Evolutionary conservation across 2,888 invertebrate species (phyloP).

Genomic region (Epirrhoe alternata): DNA sequence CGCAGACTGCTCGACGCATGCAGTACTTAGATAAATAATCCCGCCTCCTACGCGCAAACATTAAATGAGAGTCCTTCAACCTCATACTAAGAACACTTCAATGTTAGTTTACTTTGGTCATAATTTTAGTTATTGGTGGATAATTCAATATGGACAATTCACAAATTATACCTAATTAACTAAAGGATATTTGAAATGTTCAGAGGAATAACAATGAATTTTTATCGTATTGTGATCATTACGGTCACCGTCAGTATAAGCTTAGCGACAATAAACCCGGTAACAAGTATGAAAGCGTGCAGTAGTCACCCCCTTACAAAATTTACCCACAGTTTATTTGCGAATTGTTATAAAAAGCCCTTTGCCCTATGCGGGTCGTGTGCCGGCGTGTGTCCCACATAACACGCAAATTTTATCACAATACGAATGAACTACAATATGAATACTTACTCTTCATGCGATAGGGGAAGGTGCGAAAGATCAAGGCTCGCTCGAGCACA

Average conservation of each 20-base stretch:
- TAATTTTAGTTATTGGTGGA: too few relatives aligned
- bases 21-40: not conserved
- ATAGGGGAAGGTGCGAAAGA: conserved; percentile 75
- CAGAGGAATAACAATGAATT: too few relatives aligned
- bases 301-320: conserved; percentile 56
- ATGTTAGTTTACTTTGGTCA: too few relatives aligned
- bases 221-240: too few relatives aligned
- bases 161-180: too few relatives aligned
- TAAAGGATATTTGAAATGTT: too few relatives aligned
- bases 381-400: conserved; percentile 81
- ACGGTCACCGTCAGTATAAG: not conserved
- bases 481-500: conserved; percentile 59
- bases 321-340: conserved; percentile 59
- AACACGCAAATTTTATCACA: conserved; percentile 73
- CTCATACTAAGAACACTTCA: not conserved
- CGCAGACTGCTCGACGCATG: not conserved
- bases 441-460: conserved; percentile 48
- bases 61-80: too few relatives aligned
- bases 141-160: too few relatives aligned
- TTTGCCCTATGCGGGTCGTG: conserved; percentile 76
- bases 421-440: conserved; percentile 65
- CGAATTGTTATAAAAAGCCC: conserved; percentile 61
- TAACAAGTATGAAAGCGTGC: conserved; percentile 10
- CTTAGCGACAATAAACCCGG: not conserved
- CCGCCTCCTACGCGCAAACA: too few relatives aligned